Evolutionary conservation across 2,797 vertebrate species (phyloP), one percentile per base, ranked within the genome.

Genomic region (Enteromius trimaculatus): DNA sequence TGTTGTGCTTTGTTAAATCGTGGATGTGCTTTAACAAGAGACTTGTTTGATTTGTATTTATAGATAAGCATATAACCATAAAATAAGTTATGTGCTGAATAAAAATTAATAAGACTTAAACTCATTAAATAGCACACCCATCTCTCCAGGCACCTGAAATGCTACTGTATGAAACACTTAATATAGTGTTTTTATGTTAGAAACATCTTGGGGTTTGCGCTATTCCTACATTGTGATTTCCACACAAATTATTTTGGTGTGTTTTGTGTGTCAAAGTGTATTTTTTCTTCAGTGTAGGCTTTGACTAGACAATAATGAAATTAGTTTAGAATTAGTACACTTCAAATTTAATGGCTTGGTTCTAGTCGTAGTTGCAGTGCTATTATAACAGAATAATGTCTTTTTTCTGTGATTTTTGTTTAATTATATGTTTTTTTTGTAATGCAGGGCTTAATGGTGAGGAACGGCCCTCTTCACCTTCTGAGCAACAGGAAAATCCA

Each of bases 391-490:
- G 23, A 49, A 44, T 13, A 37, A 9, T 51, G 23, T 31, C 31
- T 13, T 70, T 69, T 21, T 31, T 71, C 5, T 60, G n/a, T 80
- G 9, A 19, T 14, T 39, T 75, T 16, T 51, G 64, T 60, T 11
- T 55, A 17, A 2, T 14, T 39, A 70, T 4, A 23, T 70, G 19
- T 10, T 82, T 55, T 10, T 82, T 55, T 82, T 83, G 29, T 72
- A 86, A 86, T 87, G 68, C 86, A 99, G 98, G 93, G 91, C 90
- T 93, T 70, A 97, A 94, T 91, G 96, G 95, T 88, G 96, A 96
- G 88, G 95, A 96, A 49, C 90, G 85, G 0, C 91, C 93, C 76
- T 93, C 94, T 21, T 92, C 88, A 72, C 93, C 94, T 31, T 87
- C 90, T 4, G 92, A 88, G 0, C 83, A 92, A 53, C 95, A 96